Conservation (phyloP, 2,113 vertebrate species). For the Orcinus orca region DNA sequence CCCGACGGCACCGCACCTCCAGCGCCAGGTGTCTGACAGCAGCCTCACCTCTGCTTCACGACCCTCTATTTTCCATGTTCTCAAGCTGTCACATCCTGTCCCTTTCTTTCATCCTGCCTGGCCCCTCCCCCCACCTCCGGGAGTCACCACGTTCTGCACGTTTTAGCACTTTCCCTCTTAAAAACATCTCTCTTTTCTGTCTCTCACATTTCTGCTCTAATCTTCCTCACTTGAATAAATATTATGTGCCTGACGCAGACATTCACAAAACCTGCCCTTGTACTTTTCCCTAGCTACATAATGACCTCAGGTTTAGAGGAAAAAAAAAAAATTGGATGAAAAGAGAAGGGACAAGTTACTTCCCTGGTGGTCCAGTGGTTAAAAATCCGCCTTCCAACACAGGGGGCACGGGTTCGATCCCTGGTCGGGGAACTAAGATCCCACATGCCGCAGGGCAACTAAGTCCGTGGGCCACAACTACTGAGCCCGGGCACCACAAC, state of each 20-base stretch:
- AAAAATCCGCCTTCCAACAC: too few species aligned
- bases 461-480: too few species aligned
- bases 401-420: too few species aligned
- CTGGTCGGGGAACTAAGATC: too few species aligned
- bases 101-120: too few species aligned
- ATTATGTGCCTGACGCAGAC: background rate
- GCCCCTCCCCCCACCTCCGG: accelerated
- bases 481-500: too few species aligned
- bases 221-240: too few species aligned
- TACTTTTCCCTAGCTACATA: background rate
- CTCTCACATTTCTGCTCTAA: background rate
- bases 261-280: background rate
- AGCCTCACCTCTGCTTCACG: accelerated
- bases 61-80: too few species aligned
- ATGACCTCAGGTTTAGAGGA: background rate
- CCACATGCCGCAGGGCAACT: too few species aligned
- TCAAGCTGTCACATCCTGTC: background rate
- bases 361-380: too few species aligned
- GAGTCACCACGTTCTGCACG: background rate
- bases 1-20: background rate
- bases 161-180: background rate
- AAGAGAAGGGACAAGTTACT: background rate
- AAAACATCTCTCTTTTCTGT: background rate
- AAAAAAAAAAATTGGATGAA: background rate
- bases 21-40: accelerated